Evolutionary conservation across 2,797 vertebrate species (phyloP), one percentile per base, ranked within the genome.

Genomic region (Malacoctenus gilli): DNA sequence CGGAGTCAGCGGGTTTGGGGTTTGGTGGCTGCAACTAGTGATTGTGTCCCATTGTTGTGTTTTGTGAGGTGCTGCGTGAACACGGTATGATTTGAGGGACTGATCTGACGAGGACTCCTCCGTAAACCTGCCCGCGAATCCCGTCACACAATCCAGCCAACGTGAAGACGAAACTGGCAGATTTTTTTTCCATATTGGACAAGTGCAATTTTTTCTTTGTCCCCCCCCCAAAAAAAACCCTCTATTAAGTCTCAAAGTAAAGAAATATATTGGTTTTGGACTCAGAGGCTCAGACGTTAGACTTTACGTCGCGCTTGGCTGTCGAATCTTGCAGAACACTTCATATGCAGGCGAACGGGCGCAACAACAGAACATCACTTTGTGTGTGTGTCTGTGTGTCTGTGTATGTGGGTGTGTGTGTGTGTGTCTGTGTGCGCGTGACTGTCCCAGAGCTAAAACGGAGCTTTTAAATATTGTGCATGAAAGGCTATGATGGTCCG

Each of bases 201-300:
- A 47, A 79, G 79, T 64, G 60, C 56, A 68, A 67, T 82, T 79
- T 82, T 77, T 28, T 4, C 9, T 28, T 28, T 4, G 1, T 4
- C 5, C 9, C 8, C 60, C 73, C 52, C 57, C 62, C 44, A n/a
- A 74, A 48, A 70, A 71, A n/a, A n/a, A n/a, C n/a, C n/a, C 68
- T 65, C 79, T 74, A 78, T 77, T 71, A 59, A 78, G 74, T 70
- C 59, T n/a, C 53, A 67, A 59, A 77, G 66, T 71, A 63, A 75
- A 69, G 65, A 77, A 70, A 66, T 64, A 71, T 77, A 73, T 76
- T 82, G 77, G 64, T 74, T 83, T 79, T 69, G 43, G 32, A 82
- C 68, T 85, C 64, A 53, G 62, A 79, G 69, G 69, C 69, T 69
- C 65, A 65, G 64, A 65, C 73, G 75, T 57, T 64, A 76, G 80